Percentiles rank a stretch among this genome's conserved stretches.
phyloP scores from a whole-genome alignment of 2,888 invertebrate genomes.

The Thereva nobilitata region DNA sequence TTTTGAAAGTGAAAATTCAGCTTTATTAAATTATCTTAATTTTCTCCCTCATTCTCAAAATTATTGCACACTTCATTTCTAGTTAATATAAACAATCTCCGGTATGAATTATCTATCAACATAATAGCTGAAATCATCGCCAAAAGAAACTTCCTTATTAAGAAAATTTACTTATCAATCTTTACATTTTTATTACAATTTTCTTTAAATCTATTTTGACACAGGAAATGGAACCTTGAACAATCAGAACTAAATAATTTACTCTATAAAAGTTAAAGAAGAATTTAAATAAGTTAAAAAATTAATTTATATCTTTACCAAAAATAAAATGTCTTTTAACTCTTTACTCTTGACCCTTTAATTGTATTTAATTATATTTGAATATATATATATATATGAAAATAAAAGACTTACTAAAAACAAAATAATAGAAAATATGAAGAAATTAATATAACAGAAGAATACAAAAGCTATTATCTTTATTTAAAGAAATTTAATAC shows the following conservation, averaged over 20 bases:
- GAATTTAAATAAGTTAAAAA: not conserved
- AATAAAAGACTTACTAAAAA: slow-evolving; percentile 32
- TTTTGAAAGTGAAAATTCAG: no score
- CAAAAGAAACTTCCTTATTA: no score
- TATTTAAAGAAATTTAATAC: slow-evolving; percentile 24
- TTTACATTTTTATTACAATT: not conserved
- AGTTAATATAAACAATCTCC: no score
- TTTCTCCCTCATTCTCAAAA: no score
- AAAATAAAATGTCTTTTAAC: slow-evolving; percentile 8
- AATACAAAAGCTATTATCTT: slow-evolving; percentile 8
- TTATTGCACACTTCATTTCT: no score
- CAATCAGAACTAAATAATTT: slow-evolving; percentile 17
- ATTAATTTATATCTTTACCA: not conserved
- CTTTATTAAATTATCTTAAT: no score
- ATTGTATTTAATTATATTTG: slow-evolving; percentile 6
- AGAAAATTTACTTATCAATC: no score
- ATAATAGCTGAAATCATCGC: no score
- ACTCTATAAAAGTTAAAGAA: not conserved
- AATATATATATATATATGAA: not conserved
- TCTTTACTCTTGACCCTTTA: slow-evolving; percentile 17
- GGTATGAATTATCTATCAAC: no score
- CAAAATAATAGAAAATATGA: slow-evolving; percentile 4
- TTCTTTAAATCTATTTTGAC: not conserved
- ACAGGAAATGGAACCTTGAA: slow-evolving; percentile 13
- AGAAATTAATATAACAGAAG: slow-evolving; percentile 6